Conservation (phyloP, 2,797 vertebrate species). For the Mus spretus region DNA sequence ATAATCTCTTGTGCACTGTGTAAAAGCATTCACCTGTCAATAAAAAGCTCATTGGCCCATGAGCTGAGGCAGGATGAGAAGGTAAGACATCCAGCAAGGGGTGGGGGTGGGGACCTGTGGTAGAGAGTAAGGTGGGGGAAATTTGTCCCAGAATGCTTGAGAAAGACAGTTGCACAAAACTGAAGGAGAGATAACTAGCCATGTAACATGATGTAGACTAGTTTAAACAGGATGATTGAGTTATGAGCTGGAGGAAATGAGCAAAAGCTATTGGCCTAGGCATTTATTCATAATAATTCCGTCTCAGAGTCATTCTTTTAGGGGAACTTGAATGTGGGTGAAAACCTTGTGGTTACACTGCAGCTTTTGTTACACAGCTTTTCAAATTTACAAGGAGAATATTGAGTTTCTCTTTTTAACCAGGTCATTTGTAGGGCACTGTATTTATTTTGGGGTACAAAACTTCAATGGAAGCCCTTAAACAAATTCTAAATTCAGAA, state of each 20-base stretch:
- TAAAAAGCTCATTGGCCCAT: not conserved
- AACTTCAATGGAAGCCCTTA: not conserved
- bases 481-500: not conserved
- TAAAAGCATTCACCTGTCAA: not conserved
- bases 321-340: not conserved
- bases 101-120: not conserved
- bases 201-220: not conserved
- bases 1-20: not conserved
- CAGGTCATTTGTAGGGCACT: accelerated
- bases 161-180: not conserved
- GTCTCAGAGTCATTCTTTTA: not conserved
- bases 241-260: not conserved
- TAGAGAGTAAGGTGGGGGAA: not conserved
- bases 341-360: not conserved
- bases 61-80: not conserved
- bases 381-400: not conserved
- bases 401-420: not conserved
- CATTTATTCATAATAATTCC: not conserved
- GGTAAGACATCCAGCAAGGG: not conserved
- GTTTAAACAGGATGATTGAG: not conserved
- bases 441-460: not conserved
- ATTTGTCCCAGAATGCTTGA: not conserved
- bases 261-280: not conserved
- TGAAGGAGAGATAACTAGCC: not conserved
- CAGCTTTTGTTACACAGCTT: not conserved